Percentiles rank a stretch among this genome's conserved stretches.
Evolutionary conservation across 2,888 invertebrate species (phyloP).

Genomic region (Synergus japonicus): DNA sequence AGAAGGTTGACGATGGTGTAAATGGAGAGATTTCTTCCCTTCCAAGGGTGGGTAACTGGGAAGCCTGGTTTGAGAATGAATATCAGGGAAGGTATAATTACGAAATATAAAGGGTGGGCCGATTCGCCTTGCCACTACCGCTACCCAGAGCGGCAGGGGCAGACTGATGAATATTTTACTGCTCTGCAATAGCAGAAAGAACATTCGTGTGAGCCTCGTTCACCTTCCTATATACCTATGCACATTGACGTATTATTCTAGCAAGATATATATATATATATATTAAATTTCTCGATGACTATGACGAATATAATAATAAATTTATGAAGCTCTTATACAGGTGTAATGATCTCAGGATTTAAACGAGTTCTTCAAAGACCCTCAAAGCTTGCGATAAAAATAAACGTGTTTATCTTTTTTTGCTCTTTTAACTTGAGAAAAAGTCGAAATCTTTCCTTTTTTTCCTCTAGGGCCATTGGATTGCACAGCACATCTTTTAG

Average conservation of each 20-base stretch:
- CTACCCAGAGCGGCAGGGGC: slow-evolving; percentile 66
- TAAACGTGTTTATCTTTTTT: no score
- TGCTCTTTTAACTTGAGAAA: no score
- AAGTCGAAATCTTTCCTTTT: no score
- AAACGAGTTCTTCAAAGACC: not conserved
- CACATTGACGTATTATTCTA: not conserved
- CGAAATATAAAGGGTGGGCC: slow-evolving; percentile 76
- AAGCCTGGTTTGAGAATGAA: slow-evolving; percentile 47
- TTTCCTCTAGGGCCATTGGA: no score
- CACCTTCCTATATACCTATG: slow-evolving; percentile 16
- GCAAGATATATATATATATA: not conserved
- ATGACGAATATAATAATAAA: not conserved
- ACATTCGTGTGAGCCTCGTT: slow-evolving; percentile 52
- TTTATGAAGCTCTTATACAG: not conserved
- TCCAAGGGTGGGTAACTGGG: slow-evolving; percentile 22
- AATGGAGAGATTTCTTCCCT: not conserved
- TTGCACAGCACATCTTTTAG: no score
- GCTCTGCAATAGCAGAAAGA: slow-evolving; percentile 74
- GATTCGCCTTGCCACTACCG: slow-evolving; percentile 60
- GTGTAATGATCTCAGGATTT: not conserved
- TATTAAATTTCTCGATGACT: not conserved
- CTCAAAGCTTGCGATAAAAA: no score
- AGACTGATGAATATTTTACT: slow-evolving; percentile 77
- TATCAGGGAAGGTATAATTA: slow-evolving; percentile 65
- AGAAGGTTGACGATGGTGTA: not conserved